Base-by-base conservation (phyloP, 2,113 vertebrate species). In the Cinclus cinclus region DNA sequence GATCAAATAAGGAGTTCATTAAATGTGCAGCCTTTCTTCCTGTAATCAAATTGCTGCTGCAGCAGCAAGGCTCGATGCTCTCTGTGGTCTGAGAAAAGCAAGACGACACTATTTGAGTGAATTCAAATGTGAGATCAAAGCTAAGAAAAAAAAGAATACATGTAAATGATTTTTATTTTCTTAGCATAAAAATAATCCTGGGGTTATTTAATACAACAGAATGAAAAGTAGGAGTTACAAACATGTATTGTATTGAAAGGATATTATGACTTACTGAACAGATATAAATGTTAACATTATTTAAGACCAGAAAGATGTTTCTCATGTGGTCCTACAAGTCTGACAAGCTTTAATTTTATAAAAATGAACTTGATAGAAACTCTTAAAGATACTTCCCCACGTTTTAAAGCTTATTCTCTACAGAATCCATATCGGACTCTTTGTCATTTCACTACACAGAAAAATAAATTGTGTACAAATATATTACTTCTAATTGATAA, bases 101-200 rank as follows among this genome's bases (percentile, higher is more conserved):
- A 69, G 42, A 93, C 73, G 84, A 23, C 33, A 37, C 75, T 88
- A 20, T 70, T 71, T 87, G 53, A 83, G 79, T 35, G 59, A 96
- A 93, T 95, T 93, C 86, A 82, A 94, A 93, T 94, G n/a, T 52
- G 63, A 96, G 33, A 93, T 97, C 93, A 95, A 97, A 97, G 92
- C 39, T 62, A 89, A 68, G 67, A 94, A 92, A 62, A 62, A 19
- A 71, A 91, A 64, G 53, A 67, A 70, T 37, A 39, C 8, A 37
- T 76, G 15, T 8, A 47, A 87, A 6, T 62, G 13, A 35, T 69
- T 87, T 71, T 71, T 92, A 37, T 94, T 88, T 86, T 92, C 33
- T 63, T 92, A 64, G 27, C 5, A 69, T 87, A 73, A 83, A 94
- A 86, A 73, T 59, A 95, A 55, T 27, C 19, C 49, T 53, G 28